phyloP scores from a whole-genome alignment of 2,797 vertebrate species.

The Rhinophrynus dorsalis region DNA sequence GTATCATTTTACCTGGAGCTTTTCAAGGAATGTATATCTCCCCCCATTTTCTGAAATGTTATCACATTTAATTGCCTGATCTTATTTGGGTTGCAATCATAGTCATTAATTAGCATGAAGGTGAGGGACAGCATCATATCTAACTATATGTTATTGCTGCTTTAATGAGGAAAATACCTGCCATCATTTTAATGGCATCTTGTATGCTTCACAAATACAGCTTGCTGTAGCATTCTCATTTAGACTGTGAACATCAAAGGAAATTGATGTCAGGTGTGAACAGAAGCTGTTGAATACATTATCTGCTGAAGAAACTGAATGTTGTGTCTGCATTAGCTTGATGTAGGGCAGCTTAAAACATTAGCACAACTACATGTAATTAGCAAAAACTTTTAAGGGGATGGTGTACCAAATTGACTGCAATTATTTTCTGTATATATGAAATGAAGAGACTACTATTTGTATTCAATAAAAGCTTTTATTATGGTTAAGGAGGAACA shows the following conservation, averaged over 20 bases:
- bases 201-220: slow-evolving; percentile 77
- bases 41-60: slow-evolving; percentile 80
- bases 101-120: slow-evolving; percentile 88
- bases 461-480: slow-evolving; percentile 30
- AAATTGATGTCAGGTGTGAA: slow-evolving; percentile 86
- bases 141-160: slow-evolving; percentile 84
- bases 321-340: slow-evolving; percentile 68
- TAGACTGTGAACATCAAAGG: slow-evolving; percentile 87
- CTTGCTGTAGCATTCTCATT: slow-evolving; percentile 80
- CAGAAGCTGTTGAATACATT: slow-evolving; percentile 79
- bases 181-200: slow-evolving; percentile 79
- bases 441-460: slow-evolving; percentile 30
- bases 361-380: slow-evolving; percentile 79
- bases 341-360: slow-evolving; percentile 76
- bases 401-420: slow-evolving; percentile 69
- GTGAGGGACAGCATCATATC: slow-evolving; percentile 87
- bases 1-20: slow-evolving; percentile 75
- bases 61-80: slow-evolving; percentile 91
- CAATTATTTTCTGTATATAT: slow-evolving; percentile 56
- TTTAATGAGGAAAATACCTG: slow-evolving; percentile 82
- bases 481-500: slow-evolving; percentile 28
- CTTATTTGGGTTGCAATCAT: slow-evolving; percentile 84
- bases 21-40: slow-evolving; percentile 72
- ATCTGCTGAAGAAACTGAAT: slow-evolving; percentile 72
- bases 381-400: slow-evolving; percentile 76